A percentile compares a stretch with the other conserved stretches of the same genome.
phyloP scores from a whole-genome alignment of 1,140 invertebrate species.

The Chionoecetes opilio region DNA sequence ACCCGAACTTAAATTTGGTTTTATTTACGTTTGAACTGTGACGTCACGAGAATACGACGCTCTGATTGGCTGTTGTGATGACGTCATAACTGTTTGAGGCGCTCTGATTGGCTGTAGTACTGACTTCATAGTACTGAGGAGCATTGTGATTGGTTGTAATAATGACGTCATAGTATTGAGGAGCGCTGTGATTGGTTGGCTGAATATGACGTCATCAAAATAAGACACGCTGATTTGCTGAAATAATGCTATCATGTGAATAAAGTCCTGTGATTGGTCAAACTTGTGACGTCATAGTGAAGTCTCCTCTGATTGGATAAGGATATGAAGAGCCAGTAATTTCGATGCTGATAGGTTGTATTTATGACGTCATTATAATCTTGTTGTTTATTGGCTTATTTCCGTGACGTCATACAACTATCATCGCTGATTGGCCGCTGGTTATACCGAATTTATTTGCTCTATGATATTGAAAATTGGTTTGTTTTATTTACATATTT shows the following conservation, averaged over 20 bases:
- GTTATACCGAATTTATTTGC: not conserved
- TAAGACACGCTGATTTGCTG: not conserved
- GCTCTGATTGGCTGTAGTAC: too few relatives aligned
- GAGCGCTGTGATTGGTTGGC: too few relatives aligned
- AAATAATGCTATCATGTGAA: too few relatives aligned
- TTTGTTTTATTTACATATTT: too few relatives aligned
- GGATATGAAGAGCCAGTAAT: not conserved
- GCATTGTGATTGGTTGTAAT: not conserved
- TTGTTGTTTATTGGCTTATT: not conserved
- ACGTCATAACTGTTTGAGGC: too few relatives aligned
- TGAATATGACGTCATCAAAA: not conserved
- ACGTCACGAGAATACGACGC: not conserved
- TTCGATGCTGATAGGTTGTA: not conserved
- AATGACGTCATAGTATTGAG: not conserved
- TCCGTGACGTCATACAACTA: not conserved
- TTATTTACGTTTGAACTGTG: slow-evolving; percentile 27
- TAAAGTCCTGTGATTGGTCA: too few relatives aligned
- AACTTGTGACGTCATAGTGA: too few relatives aligned
- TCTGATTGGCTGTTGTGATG: not conserved
- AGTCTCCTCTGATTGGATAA: too few relatives aligned
- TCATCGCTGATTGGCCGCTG: not conserved
- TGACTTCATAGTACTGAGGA: too few relatives aligned
- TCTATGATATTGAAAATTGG: too few relatives aligned
- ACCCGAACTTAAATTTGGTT: not conserved
- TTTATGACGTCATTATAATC: not conserved